phyloP scores from a whole-genome alignment of 2,888 invertebrate species.

The Megamerina dolium region DNA sequence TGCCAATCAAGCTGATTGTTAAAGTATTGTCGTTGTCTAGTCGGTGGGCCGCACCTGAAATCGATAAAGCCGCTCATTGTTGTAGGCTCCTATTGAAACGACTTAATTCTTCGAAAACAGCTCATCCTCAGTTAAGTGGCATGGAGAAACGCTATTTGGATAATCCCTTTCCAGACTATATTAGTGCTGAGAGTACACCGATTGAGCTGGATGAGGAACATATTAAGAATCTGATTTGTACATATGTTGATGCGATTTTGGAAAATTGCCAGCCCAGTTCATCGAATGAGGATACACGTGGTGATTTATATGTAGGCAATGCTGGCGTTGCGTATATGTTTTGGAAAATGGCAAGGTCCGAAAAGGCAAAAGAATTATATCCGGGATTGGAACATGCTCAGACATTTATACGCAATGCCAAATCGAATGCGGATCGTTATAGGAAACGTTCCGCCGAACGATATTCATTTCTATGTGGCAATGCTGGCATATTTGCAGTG shows the following conservation, averaged over 20 bases:
- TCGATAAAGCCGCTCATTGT: too few species aligned
- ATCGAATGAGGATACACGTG: slow-evolving; percentile 41
- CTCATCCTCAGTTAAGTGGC: too few species aligned
- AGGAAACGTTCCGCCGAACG: slow-evolving; percentile 54
- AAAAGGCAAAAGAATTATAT: slow-evolving; percentile 47
- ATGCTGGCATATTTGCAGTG: slow-evolving; percentile 70
- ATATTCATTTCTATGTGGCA: slow-evolving; percentile 71
- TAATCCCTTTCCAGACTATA: slow-evolving; percentile 44
- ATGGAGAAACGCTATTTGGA: slow-evolving; percentile 46
- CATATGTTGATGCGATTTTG: slow-evolving; percentile 46
- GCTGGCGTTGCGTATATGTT: slow-evolving; percentile 69
- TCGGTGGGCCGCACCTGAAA: too few species aligned
- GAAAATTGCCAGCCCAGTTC: slow-evolving; percentile 40
- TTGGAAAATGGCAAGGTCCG: slow-evolving; percentile 59
- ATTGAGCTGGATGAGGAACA: slow-evolving; percentile 40
- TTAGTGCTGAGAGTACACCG: slow-evolving; percentile 28
- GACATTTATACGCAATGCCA: slow-evolving; percentile 59
- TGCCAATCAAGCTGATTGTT: too few species aligned
- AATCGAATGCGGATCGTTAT: slow-evolving; percentile 52
- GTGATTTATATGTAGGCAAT: slow-evolving; percentile 48
- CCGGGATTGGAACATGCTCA: slow-evolving; percentile 56
- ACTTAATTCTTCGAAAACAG: too few species aligned
- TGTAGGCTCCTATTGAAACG: too few species aligned
- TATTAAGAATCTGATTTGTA: slow-evolving; percentile 43
- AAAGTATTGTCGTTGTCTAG: too few species aligned